Evolutionary conservation across 1,140 invertebrate species (phyloP).

Genomic region (Drosophila nikananu): DNA sequence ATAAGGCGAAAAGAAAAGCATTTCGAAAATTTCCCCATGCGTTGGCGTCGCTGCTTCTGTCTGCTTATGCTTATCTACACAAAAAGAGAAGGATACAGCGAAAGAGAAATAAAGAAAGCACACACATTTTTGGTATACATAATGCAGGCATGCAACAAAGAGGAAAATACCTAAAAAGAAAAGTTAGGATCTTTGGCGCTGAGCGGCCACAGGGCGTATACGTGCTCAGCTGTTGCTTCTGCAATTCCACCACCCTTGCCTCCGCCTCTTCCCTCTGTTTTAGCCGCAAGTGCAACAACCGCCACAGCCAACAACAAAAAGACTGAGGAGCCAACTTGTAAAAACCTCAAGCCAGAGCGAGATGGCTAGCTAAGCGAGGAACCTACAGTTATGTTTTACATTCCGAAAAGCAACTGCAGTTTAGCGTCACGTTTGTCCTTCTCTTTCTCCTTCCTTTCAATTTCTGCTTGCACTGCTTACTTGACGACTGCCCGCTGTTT

Average conservation of each 20-base stretch:
- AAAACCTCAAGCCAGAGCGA: slow-evolving; percentile 5
- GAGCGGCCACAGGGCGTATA: slow-evolving; percentile 60
- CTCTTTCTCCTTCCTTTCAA: slow-evolving; percentile 3
- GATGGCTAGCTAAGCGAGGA: slow-evolving; percentile 3
- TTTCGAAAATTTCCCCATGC: slow-evolving; percentile 78
- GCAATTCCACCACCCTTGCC: slow-evolving; percentile 17
- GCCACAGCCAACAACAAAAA: slow-evolving; percentile 28
- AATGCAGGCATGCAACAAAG: slow-evolving; percentile 62
- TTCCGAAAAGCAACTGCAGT: slow-evolving; percentile 39
- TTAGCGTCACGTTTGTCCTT: slow-evolving; percentile 55
- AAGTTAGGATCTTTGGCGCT: slow-evolving; percentile 27
- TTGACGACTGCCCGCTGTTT: slow-evolving; percentile 47
- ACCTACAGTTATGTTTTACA: slow-evolving; percentile 27
- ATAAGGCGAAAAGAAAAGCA: slow-evolving; percentile 47
- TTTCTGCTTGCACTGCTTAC: slow-evolving; percentile 33
- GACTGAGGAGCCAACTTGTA: not conserved
- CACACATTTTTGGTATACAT: slow-evolving; percentile 66
- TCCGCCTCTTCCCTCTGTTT: not conserved
- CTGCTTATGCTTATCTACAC: slow-evolving; percentile 66
- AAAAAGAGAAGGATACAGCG: slow-evolving; percentile 30
- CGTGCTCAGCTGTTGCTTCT: slow-evolving; percentile 60
- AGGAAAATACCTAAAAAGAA: slow-evolving; percentile 30
- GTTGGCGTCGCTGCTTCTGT: slow-evolving; percentile 52
- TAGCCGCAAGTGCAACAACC: slow-evolving; percentile 36
- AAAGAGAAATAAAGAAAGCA: slow-evolving; percentile 23